Evolutionary conservation across 1,140 invertebrate species (phyloP), one percentile per base, ranked within the genome.

Genomic region (Aleiodes sp.): DNA sequence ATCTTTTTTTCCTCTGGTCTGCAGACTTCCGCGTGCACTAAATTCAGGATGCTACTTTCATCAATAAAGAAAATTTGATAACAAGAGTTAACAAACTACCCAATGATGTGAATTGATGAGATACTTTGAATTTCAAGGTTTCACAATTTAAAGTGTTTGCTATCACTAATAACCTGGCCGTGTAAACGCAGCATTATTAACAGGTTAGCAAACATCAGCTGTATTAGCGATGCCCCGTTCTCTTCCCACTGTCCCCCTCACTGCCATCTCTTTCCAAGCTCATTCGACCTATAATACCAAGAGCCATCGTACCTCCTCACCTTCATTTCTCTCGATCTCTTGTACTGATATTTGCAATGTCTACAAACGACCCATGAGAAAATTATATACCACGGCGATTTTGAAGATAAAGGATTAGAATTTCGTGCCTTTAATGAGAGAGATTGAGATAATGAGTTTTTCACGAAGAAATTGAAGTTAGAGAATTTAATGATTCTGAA

Each of bases 201-300:
- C 80, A 82, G 82, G 80, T 81, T 76, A 56, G 80, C 80, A 83
- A 82, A 82, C 81, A 82, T 78, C 78, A 77, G 60, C 75, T 77
- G 77, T 81, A 82, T 82, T 81, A 82, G 80, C 78, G 80, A 82
- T n/a, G n/a, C n/a, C n/a, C n/a, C n/a, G n/a, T n/a, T n/a, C n/a
- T n/a, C n/a, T n/a, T n/a, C n/a, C n/a, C n/a, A n/a, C n/a, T n/a
- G n/a, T n/a, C n/a, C n/a, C n/a, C n/a, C n/a, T n/a, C n/a, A n/a
- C n/a, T n/a, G n/a, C n/a, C n/a, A n/a, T n/a, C n/a, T n/a, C n/a
- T n/a, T n/a, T 82, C 75, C 74, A 77, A 73, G 31, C 57, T 70
- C 64, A 67, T 31, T 68, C 29, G 52, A 64, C 61, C 31, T 43
- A 28, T 72, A 72, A 65, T 68, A 57, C 67, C n/a, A 41, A 56